Evolutionary conservation across 2,888 invertebrate species (phyloP), one percentile per base, ranked within the genome.

Genomic region (Nymphalis c-album): DNA sequence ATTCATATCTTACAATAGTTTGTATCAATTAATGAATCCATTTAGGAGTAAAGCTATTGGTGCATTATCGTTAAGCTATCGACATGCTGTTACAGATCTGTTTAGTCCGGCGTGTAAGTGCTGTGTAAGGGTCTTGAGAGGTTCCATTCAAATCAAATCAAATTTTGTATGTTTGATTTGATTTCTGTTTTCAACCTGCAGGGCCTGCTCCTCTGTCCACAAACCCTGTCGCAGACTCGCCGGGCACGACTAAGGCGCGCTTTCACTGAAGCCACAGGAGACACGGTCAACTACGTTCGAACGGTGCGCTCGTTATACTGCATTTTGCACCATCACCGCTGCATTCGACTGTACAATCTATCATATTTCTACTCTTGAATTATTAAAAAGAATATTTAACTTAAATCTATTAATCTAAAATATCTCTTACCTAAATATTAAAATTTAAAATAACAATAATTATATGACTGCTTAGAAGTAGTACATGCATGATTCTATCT

Each of bases 151-250:
- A 85, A 85, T 85, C 85, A 84, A 86, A 85, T 86, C 85, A 86
- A 86, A 82, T 78, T 68, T 70, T 66, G 64, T 68, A 74, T 74
- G 70, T 85, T 85, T 85, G 86, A 83, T 87, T 87, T 85, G 86
- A 83, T 86, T 85, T 83, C 74, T 86, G 77, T 89, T 91, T 90
- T 87, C 86, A 83, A 86, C 85, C 90, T 85, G 82, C 95, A 96
- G 95, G 96, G 96, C 87, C 95, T 96, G 93, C 95, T 97, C 91
- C 96, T 97, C 94, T 96, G 96, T 93, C 96, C 97, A 85, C 96
- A 96, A 93, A 96, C 96, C 89, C 95, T 97, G 95, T 95, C 97
- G 93, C 96, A 97, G 94, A 95, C 95, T 85, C 95, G 97, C 85
- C 95, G 97, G 83, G 95, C 96, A 87, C 95, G 96, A 85, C 95